Percentiles rank a stretch among this genome's conserved stretches.
phyloP scores from a whole-genome alignment of 2,797 vertebrate genomes.

The Hapalemur alaotrensis region DNA sequence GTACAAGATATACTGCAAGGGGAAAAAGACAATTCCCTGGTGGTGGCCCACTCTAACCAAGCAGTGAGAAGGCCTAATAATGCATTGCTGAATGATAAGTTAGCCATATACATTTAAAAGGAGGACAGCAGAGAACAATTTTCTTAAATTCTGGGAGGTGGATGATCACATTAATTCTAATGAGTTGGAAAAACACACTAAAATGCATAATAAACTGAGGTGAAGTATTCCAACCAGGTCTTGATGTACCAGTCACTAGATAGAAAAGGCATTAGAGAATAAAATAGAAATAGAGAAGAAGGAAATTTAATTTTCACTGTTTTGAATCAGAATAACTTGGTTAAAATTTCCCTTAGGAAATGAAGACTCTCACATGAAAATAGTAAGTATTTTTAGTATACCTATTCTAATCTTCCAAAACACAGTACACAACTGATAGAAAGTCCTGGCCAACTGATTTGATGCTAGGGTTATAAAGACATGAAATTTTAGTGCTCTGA shows the following conservation, averaged over 20 bases:
- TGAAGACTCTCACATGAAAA: neutral
- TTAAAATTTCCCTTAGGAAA: neutral
- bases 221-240: neutral
- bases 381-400: neutral
- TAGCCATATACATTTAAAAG: neutral
- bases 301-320: neutral
- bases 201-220: neutral
- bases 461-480: neutral
- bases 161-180: neutral
- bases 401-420: neutral
- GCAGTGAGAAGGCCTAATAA: neutral
- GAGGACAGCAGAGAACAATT: neutral
- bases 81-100: neutral
- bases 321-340: neutral
- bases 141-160: neutral
- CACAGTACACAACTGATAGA: neutral
- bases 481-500: neutral
- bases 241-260: neutral
- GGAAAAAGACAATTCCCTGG: neutral
- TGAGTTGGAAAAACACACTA: neutral
- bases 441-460: neutral
- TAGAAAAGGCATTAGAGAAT: neutral
- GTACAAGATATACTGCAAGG: neutral
- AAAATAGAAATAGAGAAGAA: neutral
- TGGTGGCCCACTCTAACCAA: neutral